These are phyloP conservation scores for Ornithoptera alexandrae DNA, from an alignment of 2,888 invertebrate genomes.

Conservation along the genomic window DNA sequence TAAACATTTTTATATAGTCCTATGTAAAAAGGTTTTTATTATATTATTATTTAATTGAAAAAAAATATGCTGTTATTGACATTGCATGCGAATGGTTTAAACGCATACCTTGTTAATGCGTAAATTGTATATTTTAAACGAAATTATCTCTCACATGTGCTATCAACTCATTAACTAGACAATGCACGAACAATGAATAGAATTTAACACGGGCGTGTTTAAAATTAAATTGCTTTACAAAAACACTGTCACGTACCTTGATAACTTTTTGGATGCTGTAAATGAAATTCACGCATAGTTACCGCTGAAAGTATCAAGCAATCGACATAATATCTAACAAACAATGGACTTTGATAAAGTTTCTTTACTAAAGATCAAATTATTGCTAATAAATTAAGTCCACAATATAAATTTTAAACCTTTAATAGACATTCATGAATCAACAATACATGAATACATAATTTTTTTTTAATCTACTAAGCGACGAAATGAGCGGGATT, in stretches of 20 bases:
- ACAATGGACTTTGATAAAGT: too few relatives aligned
- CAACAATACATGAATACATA: too few relatives aligned
- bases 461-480: too few relatives aligned
- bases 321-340: background rate
- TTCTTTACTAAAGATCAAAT: too few relatives aligned
- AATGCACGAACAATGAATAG: conserved; percentile 14
- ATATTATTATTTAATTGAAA: too few relatives aligned
- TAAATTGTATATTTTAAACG: conserved; percentile 15
- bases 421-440: background rate
- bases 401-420: background rate
- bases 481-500: too few relatives aligned
- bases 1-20: too few relatives aligned
- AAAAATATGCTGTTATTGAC: too few relatives aligned
- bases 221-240: conserved; percentile 15
- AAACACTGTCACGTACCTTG: conserved; percentile 1
- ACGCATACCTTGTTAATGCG: conserved; percentile 9
- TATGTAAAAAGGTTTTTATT: too few relatives aligned
- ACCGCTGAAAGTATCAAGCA: background rate
- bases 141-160: conserved; percentile 17
- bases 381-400: too few relatives aligned
- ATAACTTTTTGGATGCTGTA: conserved; percentile 2
- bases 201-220: conserved; percentile 2
- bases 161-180: conserved; percentile 20
- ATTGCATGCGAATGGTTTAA: background rate
- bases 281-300: background rate